phyloP scores from a whole-genome alignment of 92 coral and sea anemone genomes.

The Zoanthus sociatus region DNA sequence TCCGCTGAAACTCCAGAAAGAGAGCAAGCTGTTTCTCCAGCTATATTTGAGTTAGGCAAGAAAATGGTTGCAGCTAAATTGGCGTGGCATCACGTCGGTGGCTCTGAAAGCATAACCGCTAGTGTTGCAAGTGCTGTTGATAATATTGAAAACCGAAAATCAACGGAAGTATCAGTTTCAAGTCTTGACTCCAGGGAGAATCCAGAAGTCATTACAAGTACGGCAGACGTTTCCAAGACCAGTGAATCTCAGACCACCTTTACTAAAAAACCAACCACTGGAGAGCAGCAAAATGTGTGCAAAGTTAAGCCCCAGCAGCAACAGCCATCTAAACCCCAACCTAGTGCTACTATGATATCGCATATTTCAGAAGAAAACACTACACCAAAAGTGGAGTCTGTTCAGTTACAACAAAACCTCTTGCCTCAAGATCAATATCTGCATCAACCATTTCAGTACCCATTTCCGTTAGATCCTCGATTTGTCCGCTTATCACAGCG shows the following conservation, averaged over 20 bases:
- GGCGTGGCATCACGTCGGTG: slow-evolving; percentile 84
- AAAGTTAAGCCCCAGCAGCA: slow-evolving; percentile 99
- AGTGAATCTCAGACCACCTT: slow-evolving; percentile 70
- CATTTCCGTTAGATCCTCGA: slow-evolving; percentile 72
- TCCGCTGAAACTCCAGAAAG: slow-evolving; percentile 74
- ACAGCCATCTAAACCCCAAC: slow-evolving; percentile 85
- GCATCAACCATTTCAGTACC: slow-evolving; percentile 72
- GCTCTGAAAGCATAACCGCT: slow-evolving; percentile 57
- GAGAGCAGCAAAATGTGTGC: slow-evolving; percentile 95
- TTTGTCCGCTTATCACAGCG: slow-evolving; percentile 76
- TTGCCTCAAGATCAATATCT: slow-evolving; percentile 75
- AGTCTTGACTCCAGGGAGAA: slow-evolving; percentile 66
- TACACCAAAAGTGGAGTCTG: slow-evolving; percentile 71
- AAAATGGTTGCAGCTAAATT: slow-evolving; percentile 87
- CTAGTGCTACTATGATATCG: slow-evolving; percentile 59
- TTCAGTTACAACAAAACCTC: slow-evolving; percentile 66
- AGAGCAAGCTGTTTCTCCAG: slow-evolving; percentile 83
- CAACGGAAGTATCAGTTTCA: slow-evolving; percentile 59
- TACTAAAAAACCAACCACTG: slow-evolving; percentile 79
- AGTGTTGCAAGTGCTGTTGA: slow-evolving; percentile 62
- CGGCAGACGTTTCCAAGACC: slow-evolving; percentile 73
- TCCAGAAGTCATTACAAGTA: slow-evolving; percentile 69
- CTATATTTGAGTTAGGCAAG: slow-evolving; percentile 71
- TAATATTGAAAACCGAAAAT: slow-evolving; percentile 51
- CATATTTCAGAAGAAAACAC: slow-evolving; percentile 70